These are phyloP conservation scores for Phenganax stokvisi DNA, from an alignment of 92 coral and sea anemone genomes.

Conservation along the genomic window DNA sequence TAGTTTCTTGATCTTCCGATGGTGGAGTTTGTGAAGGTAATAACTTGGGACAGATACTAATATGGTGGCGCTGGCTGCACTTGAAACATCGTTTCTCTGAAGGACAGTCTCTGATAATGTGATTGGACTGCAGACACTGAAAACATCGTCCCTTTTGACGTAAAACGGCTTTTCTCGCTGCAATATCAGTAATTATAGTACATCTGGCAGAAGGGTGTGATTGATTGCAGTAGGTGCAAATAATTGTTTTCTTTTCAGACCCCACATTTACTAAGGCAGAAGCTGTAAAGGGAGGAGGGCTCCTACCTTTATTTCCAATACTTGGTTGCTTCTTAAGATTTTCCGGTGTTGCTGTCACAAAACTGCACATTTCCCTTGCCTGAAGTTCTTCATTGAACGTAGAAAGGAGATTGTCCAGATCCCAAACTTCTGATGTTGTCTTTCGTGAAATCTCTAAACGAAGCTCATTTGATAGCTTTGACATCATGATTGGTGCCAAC, in stretches of 20 bases:
- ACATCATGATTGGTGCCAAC: slow-evolving; percentile 49
- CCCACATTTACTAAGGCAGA: slow-evolving; percentile 17
- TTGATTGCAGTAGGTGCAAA: slow-evolving; percentile 46
- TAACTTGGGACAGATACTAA: not conserved
- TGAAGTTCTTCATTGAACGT: slow-evolving; percentile 33
- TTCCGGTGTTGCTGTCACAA: not conserved
- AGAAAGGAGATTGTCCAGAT: slow-evolving; percentile 22
- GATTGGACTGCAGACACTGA: not conserved
- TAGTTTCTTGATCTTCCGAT: not conserved
- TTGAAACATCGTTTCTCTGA: not conserved
- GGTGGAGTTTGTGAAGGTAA: not conserved
- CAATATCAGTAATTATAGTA: slow-evolving; percentile 30
- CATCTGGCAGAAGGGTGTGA: slow-evolving; percentile 37
- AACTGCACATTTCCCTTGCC: slow-evolving; percentile 27
- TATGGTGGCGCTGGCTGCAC: not conserved
- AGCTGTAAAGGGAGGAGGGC: slow-evolving; percentile 14
- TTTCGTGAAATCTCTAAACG: slow-evolving; percentile 41
- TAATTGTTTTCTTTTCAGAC: not conserved
- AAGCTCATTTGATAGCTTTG: slow-evolving; percentile 45
- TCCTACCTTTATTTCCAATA: not conserved
- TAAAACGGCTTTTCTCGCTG: slow-evolving; percentile 8
- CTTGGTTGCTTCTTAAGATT: slow-evolving; percentile 3
- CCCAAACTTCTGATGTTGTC: slow-evolving; percentile 33
- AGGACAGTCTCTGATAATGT: not conserved
- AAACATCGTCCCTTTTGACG: slow-evolving; percentile 14